Evolutionary conservation across 2,888 invertebrate species (phyloP).

Genomic region (Phortica okadai): DNA sequence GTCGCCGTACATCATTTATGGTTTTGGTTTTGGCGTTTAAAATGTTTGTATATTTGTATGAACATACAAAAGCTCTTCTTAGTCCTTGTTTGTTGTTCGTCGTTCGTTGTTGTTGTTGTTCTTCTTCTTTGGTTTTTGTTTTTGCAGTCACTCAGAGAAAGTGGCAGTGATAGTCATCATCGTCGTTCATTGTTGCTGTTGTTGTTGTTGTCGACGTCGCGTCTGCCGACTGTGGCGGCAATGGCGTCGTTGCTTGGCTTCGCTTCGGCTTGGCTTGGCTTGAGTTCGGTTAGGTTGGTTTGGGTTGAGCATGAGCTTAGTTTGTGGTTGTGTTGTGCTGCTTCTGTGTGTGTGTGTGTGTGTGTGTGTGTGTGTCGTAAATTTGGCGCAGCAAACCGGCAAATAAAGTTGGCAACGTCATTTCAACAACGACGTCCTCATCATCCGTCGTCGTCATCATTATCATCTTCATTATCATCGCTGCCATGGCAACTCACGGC

Average conservation of each 20-base stretch:
- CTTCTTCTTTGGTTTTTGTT: background rate
- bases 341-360: background rate
- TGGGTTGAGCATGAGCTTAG: background rate
- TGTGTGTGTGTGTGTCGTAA: background rate
- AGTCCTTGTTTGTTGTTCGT: background rate
- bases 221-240: background rate
- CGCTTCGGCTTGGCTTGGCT: background rate
- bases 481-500: background rate
- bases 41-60: too few relatives aligned
- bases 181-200: background rate
- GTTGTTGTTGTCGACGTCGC: background rate
- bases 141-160: background rate
- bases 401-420: constrained; percentile 2
- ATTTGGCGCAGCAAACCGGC: constrained; percentile 4
- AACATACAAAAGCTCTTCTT: background rate
- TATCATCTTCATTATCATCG: too few relatives aligned
- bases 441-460: background rate
- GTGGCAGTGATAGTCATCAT: background rate
- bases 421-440: background rate
- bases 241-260: background rate
- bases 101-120: background rate
- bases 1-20: constrained; percentile 4
- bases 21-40: background rate
- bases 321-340: background rate
- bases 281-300: background rate